Base-by-base conservation (phyloP, 2,888 invertebrate genomes). In the Panopea generosa region DNA sequence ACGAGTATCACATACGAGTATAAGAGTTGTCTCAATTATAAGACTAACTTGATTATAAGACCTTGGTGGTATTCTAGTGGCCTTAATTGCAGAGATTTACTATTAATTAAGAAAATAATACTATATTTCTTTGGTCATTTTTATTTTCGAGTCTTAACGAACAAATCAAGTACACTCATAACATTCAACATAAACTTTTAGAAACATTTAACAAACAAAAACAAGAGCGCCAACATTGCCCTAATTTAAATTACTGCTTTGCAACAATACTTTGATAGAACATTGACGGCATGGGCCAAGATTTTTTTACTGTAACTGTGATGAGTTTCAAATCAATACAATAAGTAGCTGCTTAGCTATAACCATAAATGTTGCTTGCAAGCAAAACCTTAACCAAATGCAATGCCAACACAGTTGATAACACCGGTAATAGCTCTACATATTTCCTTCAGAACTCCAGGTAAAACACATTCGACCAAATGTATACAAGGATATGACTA, bases 41-140 rank as follows among this genome's bases (percentile, higher is more conserved):
- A 40, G 40, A 40, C 40, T 40, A 40, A 40, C 40, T 40, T 40
- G 40, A 40, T 40, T 40, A 40, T 40, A 40, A 40, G 40, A 40
- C 40, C 40, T 40, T 40, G 40, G 40, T 40, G 16, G 40, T 40
- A 40, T 40, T 40, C 40, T 40, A 40, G 40, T 40, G 40, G 40
- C 40, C n/a, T n/a, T n/a, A n/a, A n/a, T n/a, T n/a, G n/a, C n/a
- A n/a, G n/a, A n/a, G n/a, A n/a, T n/a, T n/a, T n/a, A n/a, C n/a
- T n/a, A n/a, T n/a, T n/a, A n/a, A n/a, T n/a, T n/a, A n/a, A n/a
- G n/a, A n/a, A n/a, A 40, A 40, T 40, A 40, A 40, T 40, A 40
- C 40, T 40, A 40, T 40, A 40, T 40, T 40, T 40, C 40, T 40
- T 40, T 40, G 40, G 40, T 40, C 40, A 40, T 16, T 40, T 40